These are phyloP conservation scores for Dysidea cf. avara DNA, from an alignment of 37 sponge, comb jelly and placozoan species.

Conservation along the genomic window DNA sequence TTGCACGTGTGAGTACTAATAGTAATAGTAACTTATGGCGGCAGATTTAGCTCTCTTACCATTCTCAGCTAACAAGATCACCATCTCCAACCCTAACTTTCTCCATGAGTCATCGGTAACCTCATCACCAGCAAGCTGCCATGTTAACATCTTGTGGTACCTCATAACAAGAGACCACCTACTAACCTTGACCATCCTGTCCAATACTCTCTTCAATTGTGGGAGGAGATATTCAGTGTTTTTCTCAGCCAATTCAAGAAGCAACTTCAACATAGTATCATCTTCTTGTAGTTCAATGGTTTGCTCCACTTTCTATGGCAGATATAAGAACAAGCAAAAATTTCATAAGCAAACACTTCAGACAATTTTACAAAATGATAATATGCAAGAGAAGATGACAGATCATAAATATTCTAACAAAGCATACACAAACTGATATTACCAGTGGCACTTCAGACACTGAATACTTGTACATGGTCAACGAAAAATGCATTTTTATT, in stretches of 20 bases:
- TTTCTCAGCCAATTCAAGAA: slow-evolving; percentile 90
- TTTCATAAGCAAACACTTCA: too few species aligned
- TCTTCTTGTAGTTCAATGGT: slow-evolving; percentile 61
- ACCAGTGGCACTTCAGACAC: too few species aligned
- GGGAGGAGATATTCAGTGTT: slow-evolving; percentile 81
- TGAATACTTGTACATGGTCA: too few species aligned
- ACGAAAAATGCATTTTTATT: too few species aligned
- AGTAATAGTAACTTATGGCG: too few species aligned
- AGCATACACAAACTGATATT: too few species aligned
- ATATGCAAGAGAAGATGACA: too few species aligned
- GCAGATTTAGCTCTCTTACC: too few species aligned
- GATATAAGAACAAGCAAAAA: too few species aligned
- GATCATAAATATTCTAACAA: too few species aligned
- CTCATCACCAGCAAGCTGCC: slow-evolving; percentile 44
- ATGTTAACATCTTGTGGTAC: background rate
- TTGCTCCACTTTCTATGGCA: slow-evolving; percentile 67
- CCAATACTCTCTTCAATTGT: slow-evolving; percentile 60
- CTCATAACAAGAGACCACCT: background rate
- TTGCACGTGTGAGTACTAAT: too few species aligned
- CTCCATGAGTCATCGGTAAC: slow-evolving; percentile 72
- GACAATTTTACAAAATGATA: too few species aligned
- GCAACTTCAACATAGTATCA: slow-evolving; percentile 74
- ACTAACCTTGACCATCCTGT: slow-evolving; percentile 79
- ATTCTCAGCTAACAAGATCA: slow-evolving; percentile 89
- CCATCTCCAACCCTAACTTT: slow-evolving; percentile 86